phyloP scores from a whole-genome alignment of 1,140 invertebrate genomes.

The Anthonomus grandis region DNA sequence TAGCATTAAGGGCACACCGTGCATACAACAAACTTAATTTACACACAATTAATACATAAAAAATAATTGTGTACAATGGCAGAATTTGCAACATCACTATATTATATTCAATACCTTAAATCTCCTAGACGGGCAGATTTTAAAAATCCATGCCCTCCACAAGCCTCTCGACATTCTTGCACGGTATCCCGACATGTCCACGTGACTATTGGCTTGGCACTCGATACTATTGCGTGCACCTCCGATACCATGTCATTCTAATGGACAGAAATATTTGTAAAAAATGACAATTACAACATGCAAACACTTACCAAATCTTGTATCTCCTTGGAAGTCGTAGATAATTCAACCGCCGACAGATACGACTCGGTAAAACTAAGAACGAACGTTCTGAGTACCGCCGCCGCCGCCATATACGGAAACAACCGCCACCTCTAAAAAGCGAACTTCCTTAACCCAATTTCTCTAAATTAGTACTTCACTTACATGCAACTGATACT shows the following conservation, averaged over 20 bases:
- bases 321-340: slow-evolving; percentile 30
- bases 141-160: slow-evolving; percentile 80
- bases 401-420: slow-evolving; percentile 81
- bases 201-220: slow-evolving; percentile 79
- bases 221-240: slow-evolving; percentile 87
- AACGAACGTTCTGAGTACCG: slow-evolving; percentile 74
- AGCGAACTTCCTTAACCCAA: slow-evolving; percentile 3
- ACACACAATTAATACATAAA: too few species aligned
- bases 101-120: too few species aligned
- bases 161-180: slow-evolving; percentile 88
- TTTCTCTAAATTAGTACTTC: not conserved
- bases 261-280: slow-evolving; percentile 6
- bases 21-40: too few species aligned
- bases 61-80: too few species aligned
- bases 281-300: not conserved
- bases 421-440: slow-evolving; percentile 87
- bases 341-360: slow-evolving; percentile 39
- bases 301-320: slow-evolving; percentile 35
- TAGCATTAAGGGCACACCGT: too few species aligned
- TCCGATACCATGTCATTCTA: slow-evolving; percentile 58
- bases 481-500: slow-evolving; percentile 84
- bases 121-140: slow-evolving; percentile 78
- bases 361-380: slow-evolving; percentile 48
- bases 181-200: slow-evolving; percentile 83
- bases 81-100: too few species aligned